Evolutionary conservation across 2,797 vertebrate species (phyloP).

Genomic region (Smutsia temminckii): DNA sequence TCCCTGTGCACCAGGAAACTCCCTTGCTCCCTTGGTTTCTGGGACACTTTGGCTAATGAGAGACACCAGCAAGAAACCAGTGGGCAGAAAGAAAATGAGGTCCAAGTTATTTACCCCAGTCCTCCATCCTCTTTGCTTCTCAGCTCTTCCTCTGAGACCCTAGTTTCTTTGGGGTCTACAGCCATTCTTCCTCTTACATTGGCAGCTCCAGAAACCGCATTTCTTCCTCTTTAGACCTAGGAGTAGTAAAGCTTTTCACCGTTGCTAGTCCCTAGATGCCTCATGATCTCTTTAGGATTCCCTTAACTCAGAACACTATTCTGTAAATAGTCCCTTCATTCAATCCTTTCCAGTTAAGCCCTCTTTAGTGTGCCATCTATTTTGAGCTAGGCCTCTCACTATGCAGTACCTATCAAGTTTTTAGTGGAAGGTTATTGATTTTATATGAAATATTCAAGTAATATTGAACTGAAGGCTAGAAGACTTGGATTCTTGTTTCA

Average conservation of each 20-base stretch:
- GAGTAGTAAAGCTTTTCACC: background rate
- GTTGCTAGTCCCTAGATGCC: background rate
- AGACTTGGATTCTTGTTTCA: background rate
- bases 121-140: background rate
- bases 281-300: background rate
- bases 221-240: background rate
- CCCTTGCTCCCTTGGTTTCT: background rate
- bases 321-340: background rate
- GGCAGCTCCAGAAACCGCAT: background rate
- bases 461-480: background rate
- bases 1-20: background rate
- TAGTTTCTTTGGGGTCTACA: background rate
- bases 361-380: background rate
- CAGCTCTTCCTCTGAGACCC: background rate
- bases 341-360: background rate
- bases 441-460: slow-evolving; percentile 6
- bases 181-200: background rate
- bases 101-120: background rate
- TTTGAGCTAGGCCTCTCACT: background rate
- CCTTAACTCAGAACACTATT: background rate
- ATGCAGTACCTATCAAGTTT: background rate
- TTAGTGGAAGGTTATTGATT: background rate
- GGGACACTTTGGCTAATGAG: background rate
- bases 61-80: background rate
- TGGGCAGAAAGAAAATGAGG: background rate